phyloP scores from a whole-genome alignment of 2,888 invertebrate genomes.

The Drosophila niveifrons region DNA sequence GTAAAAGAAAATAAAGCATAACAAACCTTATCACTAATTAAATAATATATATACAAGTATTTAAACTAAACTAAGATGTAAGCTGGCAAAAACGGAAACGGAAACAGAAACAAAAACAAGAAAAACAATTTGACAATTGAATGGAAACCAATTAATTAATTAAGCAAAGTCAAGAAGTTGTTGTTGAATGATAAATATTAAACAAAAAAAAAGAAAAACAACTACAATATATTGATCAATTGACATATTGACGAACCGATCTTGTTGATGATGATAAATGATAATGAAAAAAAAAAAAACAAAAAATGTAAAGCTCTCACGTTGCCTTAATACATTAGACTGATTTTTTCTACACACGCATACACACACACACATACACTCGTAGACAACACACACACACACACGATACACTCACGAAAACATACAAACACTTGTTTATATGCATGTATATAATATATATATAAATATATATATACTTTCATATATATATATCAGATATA shows the following conservation, averaged over 20 bases:
- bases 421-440: constrained; percentile 24
- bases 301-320: constrained; percentile 86
- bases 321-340: constrained; percentile 90
- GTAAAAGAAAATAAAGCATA: constrained; percentile 18
- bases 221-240: constrained; percentile 32
- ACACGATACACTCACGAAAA: constrained; percentile 16
- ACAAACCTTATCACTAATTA: constrained; percentile 36
- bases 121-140: constrained; percentile 32
- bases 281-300: constrained; percentile 46
- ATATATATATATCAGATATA: constrained; percentile 33
- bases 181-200: constrained; percentile 33
- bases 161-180: constrained; percentile 50
- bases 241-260: constrained; percentile 40
- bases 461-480: constrained; percentile 16
- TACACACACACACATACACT: constrained; percentile 47
- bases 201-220: background rate
- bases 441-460: constrained; percentile 21
- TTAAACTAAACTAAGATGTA: constrained; percentile 33
- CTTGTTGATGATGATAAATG: constrained; percentile 34
- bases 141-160: constrained; percentile 29
- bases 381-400: constrained; percentile 19
- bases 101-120: no score
- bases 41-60: constrained; percentile 55
- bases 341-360: constrained; percentile 87
- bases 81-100: constrained; percentile 13